These are phyloP conservation scores for Atta texana DNA, from an alignment of 1,140 invertebrate genomes.

Conservation along the genomic window DNA sequence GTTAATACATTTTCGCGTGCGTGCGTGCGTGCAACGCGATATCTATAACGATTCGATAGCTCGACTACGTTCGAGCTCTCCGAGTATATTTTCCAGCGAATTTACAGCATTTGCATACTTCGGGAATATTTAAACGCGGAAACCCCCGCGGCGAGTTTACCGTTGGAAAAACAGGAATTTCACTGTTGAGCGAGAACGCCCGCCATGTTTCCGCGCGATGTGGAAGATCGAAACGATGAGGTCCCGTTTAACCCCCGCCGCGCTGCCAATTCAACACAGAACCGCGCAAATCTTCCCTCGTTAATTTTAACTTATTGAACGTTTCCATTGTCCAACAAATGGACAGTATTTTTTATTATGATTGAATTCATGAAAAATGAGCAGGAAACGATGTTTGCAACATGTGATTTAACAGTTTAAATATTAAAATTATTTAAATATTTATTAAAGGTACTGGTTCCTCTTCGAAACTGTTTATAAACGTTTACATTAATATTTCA, in stretches of 20 bases:
- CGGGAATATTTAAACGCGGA: conserved; percentile 62
- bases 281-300: neutral
- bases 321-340: neutral
- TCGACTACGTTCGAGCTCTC: neutral
- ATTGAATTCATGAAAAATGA: too few species aligned
- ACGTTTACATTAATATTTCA: neutral
- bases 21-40: conserved; percentile 43
- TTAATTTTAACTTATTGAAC: conserved; percentile 15
- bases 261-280: conserved; percentile 15
- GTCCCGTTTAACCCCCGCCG: conserved; percentile 27
- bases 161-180: conserved; percentile 64
- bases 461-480: neutral
- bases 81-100: conserved; percentile 65
- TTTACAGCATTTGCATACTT: conserved; percentile 68
- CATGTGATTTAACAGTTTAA: neutral
- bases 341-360: neutral
- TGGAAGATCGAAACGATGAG: conserved; percentile 61
- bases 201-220: conserved; percentile 63
- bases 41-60: conserved; percentile 48
- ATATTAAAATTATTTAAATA: conserved; percentile 23
- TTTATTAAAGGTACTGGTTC: neutral
- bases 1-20: conserved; percentile 73
- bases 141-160: conserved; percentile 57
- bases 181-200: conserved; percentile 58
- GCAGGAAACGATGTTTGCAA: neutral